A percentile compares a stretch with the other conserved stretches of the same genome.
These are phyloP conservation scores for Pantala flavescens DNA, from an alignment of 1,140 invertebrate genomes.

Conservation along the genomic window DNA sequence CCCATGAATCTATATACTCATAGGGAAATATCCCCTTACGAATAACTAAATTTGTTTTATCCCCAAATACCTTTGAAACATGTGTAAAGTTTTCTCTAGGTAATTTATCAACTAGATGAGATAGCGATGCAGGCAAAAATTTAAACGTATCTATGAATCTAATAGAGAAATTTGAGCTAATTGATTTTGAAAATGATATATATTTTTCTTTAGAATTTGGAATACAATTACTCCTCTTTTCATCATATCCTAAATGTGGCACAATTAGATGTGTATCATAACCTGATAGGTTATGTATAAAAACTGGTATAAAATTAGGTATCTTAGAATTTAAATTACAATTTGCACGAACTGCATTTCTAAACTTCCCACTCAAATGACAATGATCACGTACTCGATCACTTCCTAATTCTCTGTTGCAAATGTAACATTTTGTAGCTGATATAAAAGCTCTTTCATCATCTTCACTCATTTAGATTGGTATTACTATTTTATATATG, in stretches of 20 bases:
- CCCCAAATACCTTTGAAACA: not conserved
- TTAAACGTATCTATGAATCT: conserved; percentile 30
- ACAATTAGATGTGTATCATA: not conserved
- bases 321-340: no score
- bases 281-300: no score
- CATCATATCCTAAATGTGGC: not conserved
- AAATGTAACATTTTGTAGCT: no score
- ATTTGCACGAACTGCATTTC: no score
- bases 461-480: no score
- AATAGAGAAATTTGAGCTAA: not conserved
- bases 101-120: conserved; percentile 23
- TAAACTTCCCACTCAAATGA: no score
- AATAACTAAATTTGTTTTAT: conserved; percentile 21
- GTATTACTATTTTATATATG: no score
- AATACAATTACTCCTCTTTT: not conserved
- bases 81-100: conserved; percentile 14
- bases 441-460: no score
- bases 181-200: not conserved
- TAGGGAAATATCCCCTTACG: conserved; percentile 30
- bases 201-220: not conserved
- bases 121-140: conserved; percentile 26
- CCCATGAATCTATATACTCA: conserved; percentile 27
- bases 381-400: no score
- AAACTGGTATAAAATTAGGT: no score
- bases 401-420: no score